Base-by-base conservation (phyloP, 2,888 invertebrate species). In the Torymus aiolomorphi region DNA sequence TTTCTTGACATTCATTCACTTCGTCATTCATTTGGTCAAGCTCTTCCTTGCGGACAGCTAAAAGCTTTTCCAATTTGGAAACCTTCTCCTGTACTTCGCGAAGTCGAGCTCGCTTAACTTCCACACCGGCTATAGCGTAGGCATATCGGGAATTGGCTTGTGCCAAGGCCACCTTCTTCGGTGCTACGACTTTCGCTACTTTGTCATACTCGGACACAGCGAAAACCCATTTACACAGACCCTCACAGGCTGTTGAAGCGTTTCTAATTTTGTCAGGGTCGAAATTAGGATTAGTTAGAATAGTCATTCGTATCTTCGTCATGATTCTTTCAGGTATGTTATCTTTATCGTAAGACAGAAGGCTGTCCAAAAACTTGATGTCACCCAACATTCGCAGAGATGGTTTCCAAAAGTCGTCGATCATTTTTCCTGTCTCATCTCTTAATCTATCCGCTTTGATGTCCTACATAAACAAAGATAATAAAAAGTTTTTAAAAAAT, bases 131-230 rank as follows among this genome's bases (percentile, higher is more conserved):
- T 95, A 97, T 94, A 0, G 94, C 95, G 72, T 92, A 92, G 82
- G 94, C 93, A 88, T 96, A 96, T 51, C 95, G 94, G 0, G 94
- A 94, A 87, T 98, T 97, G 0, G 98, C 98, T 81, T 94, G 94
- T 0, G 95, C 95, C 81, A 99, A 91, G 0, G 97, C 96, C 82
- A 95, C 93, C 89, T 97, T 97, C 91, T 98, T 99, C 0, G 99
- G 99, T 0, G 97, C 98, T 20, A 97, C 96, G 16, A 96, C 94
- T 90, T 96, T 96, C 0, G 97, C 97, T 0, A 98, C 97, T 84
- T 95, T 95, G 90, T 98, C 98, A 89, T 98, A 99, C 86, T 97
- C 96, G 2, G 97, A 96, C 89, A 99, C 94, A 0, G 98, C 98
- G 82, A 97, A 94, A 13, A 98, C 97, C 99, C 98, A 99, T 87